phyloP scores from a whole-genome alignment of 2,113 vertebrate species.

The Nibea albiflora region DNA sequence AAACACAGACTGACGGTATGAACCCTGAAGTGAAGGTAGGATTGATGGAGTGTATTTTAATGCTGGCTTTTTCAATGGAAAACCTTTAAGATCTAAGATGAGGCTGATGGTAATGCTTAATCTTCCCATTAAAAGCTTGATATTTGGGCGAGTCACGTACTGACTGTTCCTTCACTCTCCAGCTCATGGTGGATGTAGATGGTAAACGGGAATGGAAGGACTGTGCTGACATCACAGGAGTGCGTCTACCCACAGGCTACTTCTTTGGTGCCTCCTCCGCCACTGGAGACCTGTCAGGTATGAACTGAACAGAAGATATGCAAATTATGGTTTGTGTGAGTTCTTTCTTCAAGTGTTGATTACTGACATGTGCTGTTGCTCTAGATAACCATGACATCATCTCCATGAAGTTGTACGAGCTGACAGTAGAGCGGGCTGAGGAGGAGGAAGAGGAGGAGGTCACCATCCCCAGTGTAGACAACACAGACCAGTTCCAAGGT shows the following conservation, averaged over 20 bases:
- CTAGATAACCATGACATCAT: slow-evolving; percentile 96
- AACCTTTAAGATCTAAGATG: too few relatives aligned
- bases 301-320: not conserved
- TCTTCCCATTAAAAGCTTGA: too few relatives aligned
- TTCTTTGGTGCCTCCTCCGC: slow-evolving; percentile 92
- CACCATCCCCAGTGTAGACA: slow-evolving; percentile 89
- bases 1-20: slow-evolving; percentile 91
- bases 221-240: slow-evolving; percentile 89
- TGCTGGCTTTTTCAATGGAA: not conserved
- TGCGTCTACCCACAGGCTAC: slow-evolving; percentile 90
- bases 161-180: not conserved
- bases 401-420: slow-evolving; percentile 93
- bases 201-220: slow-evolving; percentile 92
- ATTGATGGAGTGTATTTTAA: not conserved
- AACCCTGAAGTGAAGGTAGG: not conserved
- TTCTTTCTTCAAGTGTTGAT: not conserved
- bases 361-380: not conserved
- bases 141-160: too few relatives aligned
- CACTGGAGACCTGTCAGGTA: slow-evolving; percentile 95
- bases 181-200: slow-evolving; percentile 92
- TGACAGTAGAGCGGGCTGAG: slow-evolving; percentile 85
- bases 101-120: not conserved
- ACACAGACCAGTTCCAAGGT: slow-evolving; percentile 88
- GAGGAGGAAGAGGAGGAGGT: slow-evolving; percentile 88
- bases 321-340: not conserved